Base-by-base conservation (phyloP, 2,113 vertebrate genomes). In the Pycnonotus jocosus region DNA sequence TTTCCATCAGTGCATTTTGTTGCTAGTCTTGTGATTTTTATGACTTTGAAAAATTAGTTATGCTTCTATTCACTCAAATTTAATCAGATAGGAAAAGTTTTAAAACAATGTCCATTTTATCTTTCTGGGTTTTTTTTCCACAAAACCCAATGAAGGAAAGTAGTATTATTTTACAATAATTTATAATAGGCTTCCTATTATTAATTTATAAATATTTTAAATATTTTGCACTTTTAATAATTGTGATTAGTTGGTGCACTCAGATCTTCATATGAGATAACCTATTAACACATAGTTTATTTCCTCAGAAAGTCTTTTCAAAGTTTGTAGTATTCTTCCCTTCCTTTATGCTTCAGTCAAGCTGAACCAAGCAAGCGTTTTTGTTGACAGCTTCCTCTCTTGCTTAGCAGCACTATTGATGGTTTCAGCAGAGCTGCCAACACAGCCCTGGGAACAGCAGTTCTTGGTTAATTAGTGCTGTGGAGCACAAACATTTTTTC, bases 401-500 rank as follows among this genome's bases (percentile, higher is more conserved):
- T 88, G 57, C 77, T 93, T 40, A 92, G 78, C 73, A 94, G 80
- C 51, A 31, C 89, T 85, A 94, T 22, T 94, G 85, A 93, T 48
- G 53, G 74, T 78, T 96, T 89, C 92, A 74, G 28, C 37, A 85
- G 85, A 56, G 82, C 92, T 96, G 92, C 95, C 96, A 97, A 58
- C 69, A 58, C 53, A 82, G 81, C 73, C 64, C 64, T 95, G 86
- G 80, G 94, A 97, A 94, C 70, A 94, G 77, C 5, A 13, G 61
- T 21, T 89, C 82, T 72, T 90, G 93, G 77, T 78, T 95, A 94
- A 95, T 95, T 91, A 92, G 97, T 88, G 94, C 95, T 93, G 48
- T 92, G 81, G 73, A 93, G 89, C 94, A 95, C 77, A 93, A 96
- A 89, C 60, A 93, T 76, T 95, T 86, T 93, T 95, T 92, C 88